Evolutionary conservation across 2,888 invertebrate genomes (phyloP), one percentile per base, ranked within the genome.

Genomic region (Callyntrura sp.): DNA sequence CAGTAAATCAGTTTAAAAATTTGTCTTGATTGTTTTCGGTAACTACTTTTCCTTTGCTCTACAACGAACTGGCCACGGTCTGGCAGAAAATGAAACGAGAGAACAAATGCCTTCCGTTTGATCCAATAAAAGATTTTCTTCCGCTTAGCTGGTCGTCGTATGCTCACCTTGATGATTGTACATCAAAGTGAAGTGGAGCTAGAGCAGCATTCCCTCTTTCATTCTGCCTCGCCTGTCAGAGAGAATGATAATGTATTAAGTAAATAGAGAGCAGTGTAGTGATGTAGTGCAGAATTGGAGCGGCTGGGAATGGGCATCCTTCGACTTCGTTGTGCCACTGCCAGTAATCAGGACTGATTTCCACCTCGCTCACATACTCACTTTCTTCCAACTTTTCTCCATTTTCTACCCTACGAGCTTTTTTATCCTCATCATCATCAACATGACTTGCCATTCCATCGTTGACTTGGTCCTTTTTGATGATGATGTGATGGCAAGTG

Each of bases 311-410:
- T 78, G 51, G 25, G 51, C 14, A 23, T 78, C 14, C 43, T 23
- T 43, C 14, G 17, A 28, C 25, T 78, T 0, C 55, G 35, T 35
- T 35, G 35, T 78, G 25, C 51, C 28, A 6, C 20, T 55, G 57
- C 20, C 43, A 5, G 84, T 84, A 84, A 84, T 84, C 70, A 84
- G 55, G 73, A 55, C 68, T 84, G 84, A 84, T 84, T 84, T 84
- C 83, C 73, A 70, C 70, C 55, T 84, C 73, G 43, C 70, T 55
- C 83, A n/a, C 51, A 25, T 25, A 35, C 68, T 35, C 68, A 35
- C 28, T 35, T 35, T 35, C 35, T 6, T 35, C 35, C 51, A 25
- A 55, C 51, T 76, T 55, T 76, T 25, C 20, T n/a, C 68, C 4
- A 43, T 60, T 43, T 60, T 17, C 81, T 12, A 25, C 45, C 20